Conservation (phyloP, 1,140 invertebrate genomes). For the Drosophila burlai region DNA sequence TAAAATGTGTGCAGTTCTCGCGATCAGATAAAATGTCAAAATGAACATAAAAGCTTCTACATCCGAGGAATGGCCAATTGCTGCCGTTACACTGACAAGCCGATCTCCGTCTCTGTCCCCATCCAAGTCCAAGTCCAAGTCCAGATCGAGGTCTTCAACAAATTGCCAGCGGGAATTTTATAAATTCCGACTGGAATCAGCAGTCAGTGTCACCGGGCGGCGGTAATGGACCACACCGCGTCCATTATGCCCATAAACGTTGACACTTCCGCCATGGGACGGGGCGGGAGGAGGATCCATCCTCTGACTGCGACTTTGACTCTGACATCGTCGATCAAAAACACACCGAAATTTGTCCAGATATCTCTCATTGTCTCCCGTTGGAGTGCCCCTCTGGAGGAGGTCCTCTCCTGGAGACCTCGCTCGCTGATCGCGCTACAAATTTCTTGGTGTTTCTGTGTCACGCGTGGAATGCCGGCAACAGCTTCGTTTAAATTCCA, state of each 20-base stretch:
- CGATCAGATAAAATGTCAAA: constrained; percentile 85
- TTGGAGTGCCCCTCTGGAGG: too few relatives aligned
- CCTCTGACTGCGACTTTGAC: constrained; percentile 22
- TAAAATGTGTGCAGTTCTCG: constrained; percentile 84
- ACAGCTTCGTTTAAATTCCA: constrained; percentile 84
- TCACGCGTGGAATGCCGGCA: constrained; percentile 80
- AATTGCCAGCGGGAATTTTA: constrained; percentile 75
- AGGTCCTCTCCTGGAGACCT: not conserved
- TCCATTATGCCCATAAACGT: constrained; percentile 83
- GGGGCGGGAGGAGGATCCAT: not conserved
- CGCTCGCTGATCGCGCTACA: constrained; percentile 47
- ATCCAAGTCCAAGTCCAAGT: constrained; percentile 6
- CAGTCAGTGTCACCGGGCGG: constrained; percentile 32
- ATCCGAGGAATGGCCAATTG: constrained; percentile 85
- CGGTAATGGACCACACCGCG: constrained; percentile 79
- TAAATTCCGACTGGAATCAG: constrained; percentile 78
- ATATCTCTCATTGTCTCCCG: constrained; percentile 31
- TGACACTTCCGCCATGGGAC: constrained; percentile 74
- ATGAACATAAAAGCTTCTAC: constrained; percentile 85
- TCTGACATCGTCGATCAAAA: constrained; percentile 74
- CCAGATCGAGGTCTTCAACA: constrained; percentile 44
- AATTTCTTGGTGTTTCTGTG: constrained; percentile 83
- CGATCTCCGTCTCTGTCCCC: constrained; percentile 39
- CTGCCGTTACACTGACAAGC: constrained; percentile 45
- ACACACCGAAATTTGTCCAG: constrained; percentile 78